Base-by-base conservation (phyloP, 2,888 invertebrate genomes). In the Halictus ligatus region DNA sequence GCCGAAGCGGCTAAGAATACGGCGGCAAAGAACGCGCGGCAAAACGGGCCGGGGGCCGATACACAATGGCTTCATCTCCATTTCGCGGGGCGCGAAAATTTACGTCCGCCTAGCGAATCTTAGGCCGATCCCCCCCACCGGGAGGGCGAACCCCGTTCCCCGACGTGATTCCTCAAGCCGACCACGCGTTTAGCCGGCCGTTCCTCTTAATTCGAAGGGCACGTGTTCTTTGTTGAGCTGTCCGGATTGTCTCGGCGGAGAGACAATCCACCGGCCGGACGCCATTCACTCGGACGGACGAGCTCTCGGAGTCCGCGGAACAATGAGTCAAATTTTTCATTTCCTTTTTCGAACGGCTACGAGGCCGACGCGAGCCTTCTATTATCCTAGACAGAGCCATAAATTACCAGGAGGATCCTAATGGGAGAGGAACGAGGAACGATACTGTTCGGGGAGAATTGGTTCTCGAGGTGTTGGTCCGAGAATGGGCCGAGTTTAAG, bases 1-100 rank as follows among this genome's bases (percentile, higher is more conserved):
- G 83, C 85, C 85, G 81, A 89, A 35, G 85, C 90, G 79, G 85
- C 85, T 87, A 87, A 90, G 88, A 92, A 91, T 35, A 35, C 35
- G 85, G 85, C 90, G 79, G 85, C 85, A 86, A 87, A 90, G 88
- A 92, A 91, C 89, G 91, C 83, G 54, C 40, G 58, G 84, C 81
- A 89, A 69, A 80, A 73, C 73, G 50, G 35, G 76, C 81, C n/a
- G n/a, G n/a, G n/a, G 25, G 74, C 46, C 75, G 78, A 89, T 88
- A 93, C 92, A 93, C 92, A 93, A 92, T 93, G 92, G 91, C 90
- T 89, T 91, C 89, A 91, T 90, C 91, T 92, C 88, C 90, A 91
- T 92, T 92, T 90, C 89, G 88, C 86, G 35, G 84, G 88, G 89
- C 90, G 91, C 90, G 93, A 92, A 89, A 92, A 91, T 92, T 91